phyloP scores from a whole-genome alignment of 2,888 invertebrate genomes.

The Drosophila kokeensis region DNA sequence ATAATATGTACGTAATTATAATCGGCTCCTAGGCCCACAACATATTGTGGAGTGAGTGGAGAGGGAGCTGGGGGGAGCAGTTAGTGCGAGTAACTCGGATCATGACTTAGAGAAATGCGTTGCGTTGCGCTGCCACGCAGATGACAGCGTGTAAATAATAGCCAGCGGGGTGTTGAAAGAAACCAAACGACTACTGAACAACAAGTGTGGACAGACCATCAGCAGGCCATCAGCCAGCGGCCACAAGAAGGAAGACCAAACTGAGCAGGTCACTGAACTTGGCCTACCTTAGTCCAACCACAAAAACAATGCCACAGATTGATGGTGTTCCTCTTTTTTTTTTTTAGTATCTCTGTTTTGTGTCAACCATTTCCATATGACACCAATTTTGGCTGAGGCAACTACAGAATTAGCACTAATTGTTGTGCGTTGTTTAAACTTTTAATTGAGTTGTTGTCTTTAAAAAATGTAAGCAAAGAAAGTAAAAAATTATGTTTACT shows the following conservation, averaged over 20 bases:
- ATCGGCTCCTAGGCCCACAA: conserved; percentile 26
- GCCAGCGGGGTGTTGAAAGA: conserved; percentile 49
- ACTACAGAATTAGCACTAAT: conserved; percentile 16
- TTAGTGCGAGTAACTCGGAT: conserved; percentile 37
- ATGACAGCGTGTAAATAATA: conserved; percentile 69
- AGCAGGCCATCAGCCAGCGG: conserved; percentile 36
- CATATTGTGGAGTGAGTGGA: conserved; percentile 1
- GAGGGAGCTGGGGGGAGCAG: conserved; percentile 24
- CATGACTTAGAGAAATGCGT: conserved; percentile 66
- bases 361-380: conserved; percentile 34
- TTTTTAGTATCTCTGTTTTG: conserved; percentile 23
- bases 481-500: neutral
- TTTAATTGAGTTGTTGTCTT: conserved; percentile 34
- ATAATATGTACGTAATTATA: conserved; percentile 69
- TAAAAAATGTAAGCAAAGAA: too few relatives aligned
- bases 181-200: conserved; percentile 54
- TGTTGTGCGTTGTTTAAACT: conserved; percentile 4
- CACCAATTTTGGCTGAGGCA: conserved; percentile 7
- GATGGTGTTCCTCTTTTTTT: conserved; percentile 26
- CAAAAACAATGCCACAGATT: conserved; percentile 36
- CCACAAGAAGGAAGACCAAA: conserved; percentile 34
- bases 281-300: conserved; percentile 2
- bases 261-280: conserved; percentile 64
- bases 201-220: conserved; percentile 61
- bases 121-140: conserved; percentile 38